Conservation (phyloP, 2,797 vertebrate genomes). For the Bovichtus variegatus region DNA sequence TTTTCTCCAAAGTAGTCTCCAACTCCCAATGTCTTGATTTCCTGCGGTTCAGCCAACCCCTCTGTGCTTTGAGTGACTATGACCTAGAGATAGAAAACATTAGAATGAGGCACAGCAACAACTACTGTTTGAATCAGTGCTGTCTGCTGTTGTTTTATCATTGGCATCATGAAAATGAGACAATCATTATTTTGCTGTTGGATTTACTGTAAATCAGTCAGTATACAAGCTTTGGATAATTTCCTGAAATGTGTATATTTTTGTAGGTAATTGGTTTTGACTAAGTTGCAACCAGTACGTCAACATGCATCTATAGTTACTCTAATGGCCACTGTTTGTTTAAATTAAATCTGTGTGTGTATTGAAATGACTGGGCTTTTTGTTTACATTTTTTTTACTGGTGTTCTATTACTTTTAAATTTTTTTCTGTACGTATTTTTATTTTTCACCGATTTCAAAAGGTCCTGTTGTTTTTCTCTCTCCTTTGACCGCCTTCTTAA, state of each 20-base stretch:
- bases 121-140: neutral
- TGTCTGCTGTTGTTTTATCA: neutral
- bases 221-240: neutral
- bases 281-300: neutral
- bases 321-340: neutral
- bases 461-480: no score
- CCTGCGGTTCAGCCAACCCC: conserved; percentile 81
- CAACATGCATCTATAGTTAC: neutral
- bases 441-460: no score
- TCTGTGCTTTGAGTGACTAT: conserved; percentile 86
- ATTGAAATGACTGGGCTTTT: no score
- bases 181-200: neutral
- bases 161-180: neutral
- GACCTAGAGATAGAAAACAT: conserved; percentile 72
- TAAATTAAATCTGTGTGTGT: neutral
- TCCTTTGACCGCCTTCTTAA: no score
- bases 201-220: neutral
- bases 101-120: neutral
- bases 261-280: neutral
- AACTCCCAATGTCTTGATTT: conserved; percentile 85
- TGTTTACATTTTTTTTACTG: no score
- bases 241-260: neutral
- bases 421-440: no score
- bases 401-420: no score
- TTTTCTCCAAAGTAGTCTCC: conserved; percentile 90